Percentiles rank a stretch among this genome's conserved stretches.
Conservation (phyloP, 2,797 vertebrate species). For the Parauchenoglanis punctatus region DNA sequence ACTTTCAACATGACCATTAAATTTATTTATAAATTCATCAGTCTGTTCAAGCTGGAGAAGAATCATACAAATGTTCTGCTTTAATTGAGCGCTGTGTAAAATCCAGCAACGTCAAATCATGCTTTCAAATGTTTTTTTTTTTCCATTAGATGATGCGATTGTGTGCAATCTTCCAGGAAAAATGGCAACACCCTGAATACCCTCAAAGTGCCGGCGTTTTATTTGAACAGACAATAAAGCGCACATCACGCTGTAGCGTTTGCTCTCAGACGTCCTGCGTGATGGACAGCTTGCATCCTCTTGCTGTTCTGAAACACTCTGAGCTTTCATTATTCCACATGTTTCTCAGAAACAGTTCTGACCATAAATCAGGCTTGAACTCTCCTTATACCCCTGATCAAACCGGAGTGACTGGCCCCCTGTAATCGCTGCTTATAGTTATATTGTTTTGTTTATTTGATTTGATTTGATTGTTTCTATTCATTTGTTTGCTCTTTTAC, state of each 20-base stretch:
- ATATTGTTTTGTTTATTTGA: background rate
- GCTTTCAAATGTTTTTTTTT: background rate
- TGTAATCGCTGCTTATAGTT: background rate
- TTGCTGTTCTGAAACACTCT: background rate
- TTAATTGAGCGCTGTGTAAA: background rate
- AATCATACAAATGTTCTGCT: background rate
- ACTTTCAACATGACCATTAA: background rate
- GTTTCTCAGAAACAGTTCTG: background rate
- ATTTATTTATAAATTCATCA: background rate
- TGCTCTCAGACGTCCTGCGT: background rate
- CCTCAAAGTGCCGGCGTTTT: background rate
- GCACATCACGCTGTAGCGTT: background rate
- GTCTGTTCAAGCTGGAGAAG: background rate
- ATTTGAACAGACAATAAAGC: background rate
- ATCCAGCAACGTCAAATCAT: background rate
- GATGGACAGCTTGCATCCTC: background rate
- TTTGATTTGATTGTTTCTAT: conserved; percentile 41
- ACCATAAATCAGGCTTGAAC: background rate
- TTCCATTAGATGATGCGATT: background rate
- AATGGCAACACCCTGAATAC: background rate
- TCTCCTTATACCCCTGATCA: too few species aligned
- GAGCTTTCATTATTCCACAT: background rate
- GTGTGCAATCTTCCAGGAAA: background rate
- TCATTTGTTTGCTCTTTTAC: conserved; percentile 35
- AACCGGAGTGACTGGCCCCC: background rate